Percentiles rank a stretch among this genome's conserved stretches.
phyloP scores from a whole-genome alignment of 2,888 invertebrate species.

The Malacosoma neustria region DNA sequence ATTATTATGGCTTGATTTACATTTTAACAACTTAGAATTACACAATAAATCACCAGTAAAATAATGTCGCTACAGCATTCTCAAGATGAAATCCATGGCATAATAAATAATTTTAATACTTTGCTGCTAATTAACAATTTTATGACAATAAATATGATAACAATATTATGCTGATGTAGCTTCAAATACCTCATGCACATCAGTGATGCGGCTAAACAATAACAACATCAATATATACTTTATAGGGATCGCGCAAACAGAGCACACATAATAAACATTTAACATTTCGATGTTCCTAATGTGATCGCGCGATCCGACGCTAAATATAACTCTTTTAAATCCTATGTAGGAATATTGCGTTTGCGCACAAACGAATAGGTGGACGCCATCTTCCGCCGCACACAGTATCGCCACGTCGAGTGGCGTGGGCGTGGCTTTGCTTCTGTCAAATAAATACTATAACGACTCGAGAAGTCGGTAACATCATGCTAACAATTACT shows the following conservation, averaged over 20 bases:
- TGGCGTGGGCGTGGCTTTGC: slow-evolving; percentile 14
- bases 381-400: slow-evolving; percentile 16
- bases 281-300: neutral
- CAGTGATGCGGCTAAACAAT: slow-evolving; percentile 44
- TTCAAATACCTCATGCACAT: slow-evolving; percentile 38
- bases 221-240: slow-evolving; percentile 39
- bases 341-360: slow-evolving; percentile 33
- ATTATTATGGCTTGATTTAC: slow-evolving; percentile 75
- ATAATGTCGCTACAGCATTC: slow-evolving; percentile 67
- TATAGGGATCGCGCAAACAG: slow-evolving; percentile 20
- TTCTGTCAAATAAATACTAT: slow-evolving; percentile 30
- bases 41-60: slow-evolving; percentile 68
- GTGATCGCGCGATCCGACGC: slow-evolving; percentile 28
- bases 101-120: slow-evolving; percentile 65
- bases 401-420: slow-evolving; percentile 13
- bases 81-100: slow-evolving; percentile 55
- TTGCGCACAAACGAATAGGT: slow-evolving; percentile 3
- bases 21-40: slow-evolving; percentile 74
- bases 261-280: slow-evolving; percentile 8
- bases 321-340: slow-evolving; percentile 43
- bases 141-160: slow-evolving; percentile 63
- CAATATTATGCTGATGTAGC: slow-evolving; percentile 67
- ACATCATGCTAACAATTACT: slow-evolving; percentile 67
- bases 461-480: slow-evolving; percentile 47
- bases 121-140: slow-evolving; percentile 69